Percentiles rank a stretch among this genome's conserved stretches.
phyloP scores from a whole-genome alignment of 2,888 invertebrate species.

The Ichneumoninae sp. region DNA sequence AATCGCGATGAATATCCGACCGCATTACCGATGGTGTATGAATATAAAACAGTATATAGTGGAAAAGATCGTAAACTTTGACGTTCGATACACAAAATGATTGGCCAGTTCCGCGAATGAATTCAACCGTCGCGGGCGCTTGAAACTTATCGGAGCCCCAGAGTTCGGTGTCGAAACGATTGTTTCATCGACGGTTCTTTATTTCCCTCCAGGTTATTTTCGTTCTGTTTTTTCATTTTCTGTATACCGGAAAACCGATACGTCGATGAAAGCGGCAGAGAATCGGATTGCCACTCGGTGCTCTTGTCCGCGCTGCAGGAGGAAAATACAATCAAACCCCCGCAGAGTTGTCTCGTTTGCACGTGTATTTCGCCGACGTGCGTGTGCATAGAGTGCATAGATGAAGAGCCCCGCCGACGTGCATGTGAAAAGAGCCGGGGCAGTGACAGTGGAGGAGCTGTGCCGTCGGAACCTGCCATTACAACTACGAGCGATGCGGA shows the following conservation, averaged over 20 bases:
- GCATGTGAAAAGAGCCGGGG: neutral
- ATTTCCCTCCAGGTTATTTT: neutral
- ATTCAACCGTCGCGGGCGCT: neutral
- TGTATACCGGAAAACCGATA: neutral
- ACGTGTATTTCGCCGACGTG: neutral
- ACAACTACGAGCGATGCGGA: constrained; percentile 9
- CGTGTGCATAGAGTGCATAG: neutral
- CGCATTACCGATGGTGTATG: neutral
- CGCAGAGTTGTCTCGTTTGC: constrained; percentile 48
- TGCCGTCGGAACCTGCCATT: neutral
- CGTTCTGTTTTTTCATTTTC: neutral
- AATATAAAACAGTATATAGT: neutral
- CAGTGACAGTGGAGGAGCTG: neutral
- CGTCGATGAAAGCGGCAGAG: constrained; percentile 1
- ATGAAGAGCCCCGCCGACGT: constrained; percentile 18
- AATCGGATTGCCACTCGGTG: constrained; percentile 34
- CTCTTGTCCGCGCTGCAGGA: neutral
- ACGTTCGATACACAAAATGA: neutral
- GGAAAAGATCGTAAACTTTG: neutral
- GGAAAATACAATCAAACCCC: constrained; percentile 46
- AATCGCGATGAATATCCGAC: constrained; percentile 1
- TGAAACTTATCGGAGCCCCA: neutral
- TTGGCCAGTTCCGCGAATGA: neutral
- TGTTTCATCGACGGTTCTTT: neutral
- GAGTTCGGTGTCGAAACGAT: neutral